Conservation (phyloP, 2,888 invertebrate species). For the Brassicogethes aeneus region DNA sequence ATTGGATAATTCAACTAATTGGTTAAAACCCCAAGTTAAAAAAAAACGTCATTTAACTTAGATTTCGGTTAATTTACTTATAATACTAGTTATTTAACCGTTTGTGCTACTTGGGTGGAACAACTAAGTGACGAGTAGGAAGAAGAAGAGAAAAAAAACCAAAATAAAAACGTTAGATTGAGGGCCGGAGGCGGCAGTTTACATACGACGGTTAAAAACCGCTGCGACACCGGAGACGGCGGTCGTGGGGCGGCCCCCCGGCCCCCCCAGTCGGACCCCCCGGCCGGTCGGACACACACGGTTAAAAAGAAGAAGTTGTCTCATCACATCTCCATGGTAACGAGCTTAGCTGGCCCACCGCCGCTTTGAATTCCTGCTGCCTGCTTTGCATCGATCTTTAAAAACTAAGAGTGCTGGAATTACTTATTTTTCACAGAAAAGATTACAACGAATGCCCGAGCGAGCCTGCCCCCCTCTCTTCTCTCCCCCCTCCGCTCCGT, state of each 20-base stretch:
- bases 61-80: no score
- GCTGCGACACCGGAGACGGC: conserved; percentile 7
- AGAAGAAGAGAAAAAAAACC: no score
- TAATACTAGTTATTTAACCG: no score
- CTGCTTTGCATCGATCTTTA: conserved; percentile 45
- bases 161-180: no score
- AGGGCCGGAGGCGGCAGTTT: conserved; percentile 15
- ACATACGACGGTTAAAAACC: conserved; percentile 15
- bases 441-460: background rate
- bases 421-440: background rate
- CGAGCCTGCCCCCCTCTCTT: background rate
- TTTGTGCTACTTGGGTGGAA: no score
- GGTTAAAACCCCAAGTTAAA: no score
- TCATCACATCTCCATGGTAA: conserved; percentile 45
- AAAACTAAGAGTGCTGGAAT: conserved; percentile 21
- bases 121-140: no score
- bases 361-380: conserved; percentile 19
- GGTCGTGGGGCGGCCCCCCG: conserved; percentile 11
- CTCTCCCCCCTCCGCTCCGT: background rate
- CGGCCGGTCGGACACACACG: conserved; percentile 39
- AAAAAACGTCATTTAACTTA: no score
- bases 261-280: conserved; percentile 15
- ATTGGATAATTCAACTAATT: no score
- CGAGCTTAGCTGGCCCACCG: conserved; percentile 42
- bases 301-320: conserved; percentile 44